Evolutionary conservation across 2,888 invertebrate species (phyloP).

Genomic region (Protonemura montana): DNA sequence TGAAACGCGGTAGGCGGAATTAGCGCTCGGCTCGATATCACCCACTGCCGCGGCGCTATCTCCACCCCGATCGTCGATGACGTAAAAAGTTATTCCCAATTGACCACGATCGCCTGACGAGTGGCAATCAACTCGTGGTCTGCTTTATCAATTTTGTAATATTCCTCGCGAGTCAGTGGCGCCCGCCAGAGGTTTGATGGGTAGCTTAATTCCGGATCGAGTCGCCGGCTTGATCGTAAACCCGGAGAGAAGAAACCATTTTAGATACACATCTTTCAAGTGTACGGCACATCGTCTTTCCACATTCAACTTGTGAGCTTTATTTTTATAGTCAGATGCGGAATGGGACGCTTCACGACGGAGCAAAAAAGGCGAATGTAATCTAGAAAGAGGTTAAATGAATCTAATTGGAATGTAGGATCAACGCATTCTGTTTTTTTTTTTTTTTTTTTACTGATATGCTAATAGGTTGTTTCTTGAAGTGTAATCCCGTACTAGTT

Average conservation of each 20-base stretch:
- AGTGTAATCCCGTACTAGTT: neutral
- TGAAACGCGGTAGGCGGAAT: neutral
- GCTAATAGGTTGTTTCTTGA: neutral
- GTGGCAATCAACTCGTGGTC: neutral
- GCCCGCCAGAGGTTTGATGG: neutral
- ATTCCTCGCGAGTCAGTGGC: neutral
- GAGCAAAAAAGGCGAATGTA: neutral
- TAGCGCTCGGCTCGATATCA: neutral
- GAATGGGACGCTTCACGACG: neutral
- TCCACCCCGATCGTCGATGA: neutral
- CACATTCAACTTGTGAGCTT: neutral
- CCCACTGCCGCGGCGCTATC: neutral
- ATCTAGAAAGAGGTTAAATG: neutral
- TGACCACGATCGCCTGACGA: neutral
- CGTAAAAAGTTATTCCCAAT: neutral
- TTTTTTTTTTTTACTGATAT: neutral
- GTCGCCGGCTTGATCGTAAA: neutral
- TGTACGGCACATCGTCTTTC: neutral
- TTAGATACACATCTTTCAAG: neutral
- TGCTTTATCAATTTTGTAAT: constrained; percentile 12
- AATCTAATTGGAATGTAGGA: neutral
- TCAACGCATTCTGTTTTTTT: neutral
- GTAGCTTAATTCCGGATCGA: neutral
- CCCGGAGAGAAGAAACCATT: neutral
- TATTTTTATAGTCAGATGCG: neutral